Conservation (phyloP, 2,797 vertebrate genomes). For the Xenentodon cancila region DNA sequence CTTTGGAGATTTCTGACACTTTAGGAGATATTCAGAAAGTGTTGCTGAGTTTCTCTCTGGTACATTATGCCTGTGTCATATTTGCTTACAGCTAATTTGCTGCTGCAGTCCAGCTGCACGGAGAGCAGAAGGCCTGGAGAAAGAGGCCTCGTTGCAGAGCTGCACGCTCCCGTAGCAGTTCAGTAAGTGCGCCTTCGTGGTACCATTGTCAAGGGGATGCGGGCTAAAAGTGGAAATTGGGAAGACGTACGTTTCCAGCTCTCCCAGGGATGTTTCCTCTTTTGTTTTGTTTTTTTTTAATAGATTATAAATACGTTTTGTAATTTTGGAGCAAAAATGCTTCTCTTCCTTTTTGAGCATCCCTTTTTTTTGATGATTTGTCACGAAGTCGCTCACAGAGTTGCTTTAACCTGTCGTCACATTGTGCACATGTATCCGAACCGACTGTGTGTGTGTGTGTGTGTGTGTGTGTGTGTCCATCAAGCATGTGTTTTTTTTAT, state of each 20-base stretch:
- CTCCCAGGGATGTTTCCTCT: conserved; percentile 18
- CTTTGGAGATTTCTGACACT: conserved; percentile 6
- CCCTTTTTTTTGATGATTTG: too few species aligned
- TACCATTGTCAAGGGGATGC: conserved; percentile 12
- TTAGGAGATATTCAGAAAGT: conserved; percentile 21
- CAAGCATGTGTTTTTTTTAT: conserved; percentile 2
- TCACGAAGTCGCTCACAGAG: too few species aligned
- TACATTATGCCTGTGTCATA: conserved; percentile 44
- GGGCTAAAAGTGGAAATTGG: conserved; percentile 35
- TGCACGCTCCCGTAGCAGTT: conserved; percentile 56
- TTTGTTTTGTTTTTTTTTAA: neutral
- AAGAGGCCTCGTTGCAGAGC: conserved; percentile 46
- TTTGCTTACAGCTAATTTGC: conserved; percentile 61
- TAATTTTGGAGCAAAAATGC: conserved; percentile 15
- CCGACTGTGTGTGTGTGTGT: neutral
- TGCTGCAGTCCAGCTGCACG: conserved; percentile 8
- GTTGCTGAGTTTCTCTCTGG: conserved; percentile 14
- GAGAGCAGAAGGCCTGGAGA: conserved; percentile 33
- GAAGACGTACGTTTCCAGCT: conserved; percentile 6
- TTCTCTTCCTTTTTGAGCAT: too few species aligned
- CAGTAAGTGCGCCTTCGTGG: conserved; percentile 46
- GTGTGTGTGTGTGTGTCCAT: conserved; percentile 1
- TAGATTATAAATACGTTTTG: conserved; percentile 4
- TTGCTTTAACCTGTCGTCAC: neutral
- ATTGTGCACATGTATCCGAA: neutral